A percentile compares a stretch with the other conserved stretches of the same genome.
Evolutionary conservation across 2,888 invertebrate genomes (phyloP).

Genomic region (Metopia argyrocephala): DNA sequence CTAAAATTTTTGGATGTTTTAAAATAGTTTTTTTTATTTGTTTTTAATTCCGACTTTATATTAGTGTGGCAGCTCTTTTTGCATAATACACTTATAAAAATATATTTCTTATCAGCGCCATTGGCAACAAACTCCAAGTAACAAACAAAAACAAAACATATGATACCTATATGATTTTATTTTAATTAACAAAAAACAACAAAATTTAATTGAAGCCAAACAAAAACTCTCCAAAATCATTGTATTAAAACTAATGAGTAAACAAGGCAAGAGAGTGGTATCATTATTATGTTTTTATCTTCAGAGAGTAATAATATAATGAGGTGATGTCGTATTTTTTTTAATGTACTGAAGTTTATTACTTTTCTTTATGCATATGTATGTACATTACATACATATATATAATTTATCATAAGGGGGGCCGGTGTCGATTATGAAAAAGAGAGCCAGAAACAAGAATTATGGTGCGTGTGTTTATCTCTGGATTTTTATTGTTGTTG

Average conservation of each 20-base stretch:
- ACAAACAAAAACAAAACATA: not conserved
- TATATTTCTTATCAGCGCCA: not conserved
- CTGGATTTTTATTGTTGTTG: slow-evolving; percentile 9
- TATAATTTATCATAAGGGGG: slow-evolving; percentile 2
- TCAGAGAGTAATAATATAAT: not conserved
- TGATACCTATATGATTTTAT: not conserved
- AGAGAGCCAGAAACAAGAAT: not conserved
- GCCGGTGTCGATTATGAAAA: slow-evolving; percentile 14
- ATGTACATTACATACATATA: too few species aligned
- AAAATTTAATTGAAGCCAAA: not conserved
- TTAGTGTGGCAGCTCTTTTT: too few species aligned
- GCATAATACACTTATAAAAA: too few species aligned
- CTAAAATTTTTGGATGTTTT: too few species aligned
- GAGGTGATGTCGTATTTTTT: not conserved
- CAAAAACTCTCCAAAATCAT: not conserved
- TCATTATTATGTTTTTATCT: not conserved
- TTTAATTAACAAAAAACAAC: not conserved
- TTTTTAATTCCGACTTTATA: too few species aligned
- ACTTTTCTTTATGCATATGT: not conserved
- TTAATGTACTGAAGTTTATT: not conserved
- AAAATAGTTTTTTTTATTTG: too few species aligned
- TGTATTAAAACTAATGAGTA: not conserved
- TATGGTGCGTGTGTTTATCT: slow-evolving; percentile 8
- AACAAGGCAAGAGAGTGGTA: not conserved
- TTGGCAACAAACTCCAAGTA: slow-evolving; percentile 22